Conservation (phyloP, 2,113 vertebrate species). For the Recurvirostra avosetta region DNA sequence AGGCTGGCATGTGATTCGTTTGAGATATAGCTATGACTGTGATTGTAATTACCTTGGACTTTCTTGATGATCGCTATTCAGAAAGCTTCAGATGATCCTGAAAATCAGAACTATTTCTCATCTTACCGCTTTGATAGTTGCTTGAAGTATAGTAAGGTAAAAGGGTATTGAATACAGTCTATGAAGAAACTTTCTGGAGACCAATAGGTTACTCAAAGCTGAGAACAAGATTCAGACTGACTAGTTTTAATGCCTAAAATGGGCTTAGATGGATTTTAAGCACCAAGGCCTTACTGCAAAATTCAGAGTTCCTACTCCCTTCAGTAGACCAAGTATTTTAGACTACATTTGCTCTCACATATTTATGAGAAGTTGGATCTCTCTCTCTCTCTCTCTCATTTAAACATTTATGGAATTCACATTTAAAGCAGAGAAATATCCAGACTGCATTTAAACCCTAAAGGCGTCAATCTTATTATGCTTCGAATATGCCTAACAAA, state of each 20-base stretch:
- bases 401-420: neutral
- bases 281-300: neutral
- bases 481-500: neutral
- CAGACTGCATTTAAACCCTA: neutral
- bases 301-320: neutral
- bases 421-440: neutral
- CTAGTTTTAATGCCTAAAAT: neutral
- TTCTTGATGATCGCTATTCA: neutral
- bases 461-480: neutral
- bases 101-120: slow-evolving; percentile 4
- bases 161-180: neutral
- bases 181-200: neutral
- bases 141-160: neutral
- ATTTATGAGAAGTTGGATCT: neutral
- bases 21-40: neutral
- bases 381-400: neutral
- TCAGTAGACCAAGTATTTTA: neutral
- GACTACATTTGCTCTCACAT: neutral
- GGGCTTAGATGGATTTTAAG: neutral
- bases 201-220: neutral
- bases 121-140: neutral
- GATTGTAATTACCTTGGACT: neutral
- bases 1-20: neutral
- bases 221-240: neutral
- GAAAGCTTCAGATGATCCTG: neutral